A percentile compares a stretch with the other conserved stretches of the same genome.
Evolutionary conservation across 2,797 vertebrate genomes (phyloP).

Genomic region (Rhinoraja longicauda): DNA sequence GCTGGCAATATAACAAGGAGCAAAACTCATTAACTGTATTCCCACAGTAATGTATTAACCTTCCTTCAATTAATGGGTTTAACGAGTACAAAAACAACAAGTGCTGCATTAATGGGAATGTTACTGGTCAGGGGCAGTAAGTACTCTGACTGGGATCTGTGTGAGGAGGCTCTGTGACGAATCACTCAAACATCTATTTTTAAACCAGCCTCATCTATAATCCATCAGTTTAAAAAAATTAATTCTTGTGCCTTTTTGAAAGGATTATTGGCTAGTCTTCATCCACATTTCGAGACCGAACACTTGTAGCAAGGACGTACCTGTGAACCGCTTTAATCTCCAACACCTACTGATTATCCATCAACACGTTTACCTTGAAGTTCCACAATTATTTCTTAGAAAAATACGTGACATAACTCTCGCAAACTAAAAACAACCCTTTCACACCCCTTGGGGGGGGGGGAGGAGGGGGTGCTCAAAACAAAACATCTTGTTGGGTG

Average conservation of each 20-base stretch:
- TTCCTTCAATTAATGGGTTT: conserved; percentile 1
- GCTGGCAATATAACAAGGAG: neutral
- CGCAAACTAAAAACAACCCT: conserved; percentile 17
- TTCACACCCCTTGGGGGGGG: too few relatives aligned
- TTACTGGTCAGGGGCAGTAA: neutral
- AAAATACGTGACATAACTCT: conserved; percentile 34
- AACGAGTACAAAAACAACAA: neutral
- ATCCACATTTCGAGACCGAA: neutral
- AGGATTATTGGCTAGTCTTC: neutral
- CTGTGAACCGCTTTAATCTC: neutral
- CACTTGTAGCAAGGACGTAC: neutral
- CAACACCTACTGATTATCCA: neutral
- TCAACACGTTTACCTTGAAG: neutral
- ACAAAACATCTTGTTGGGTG: neutral
- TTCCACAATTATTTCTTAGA: conserved; percentile 24
- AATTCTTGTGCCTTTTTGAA: neutral
- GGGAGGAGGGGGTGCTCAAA: neutral
- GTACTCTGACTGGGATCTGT: neutral
- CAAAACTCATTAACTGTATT: neutral
- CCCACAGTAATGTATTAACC: neutral
- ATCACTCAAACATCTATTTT: neutral
- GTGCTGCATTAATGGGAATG: neutral
- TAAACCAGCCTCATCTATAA: conserved; percentile 25
- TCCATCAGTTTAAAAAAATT: neutral
- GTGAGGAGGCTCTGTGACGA: too few relatives aligned